Conservation (phyloP, 2,797 vertebrate genomes). For the Eulemur mongoz region DNA sequence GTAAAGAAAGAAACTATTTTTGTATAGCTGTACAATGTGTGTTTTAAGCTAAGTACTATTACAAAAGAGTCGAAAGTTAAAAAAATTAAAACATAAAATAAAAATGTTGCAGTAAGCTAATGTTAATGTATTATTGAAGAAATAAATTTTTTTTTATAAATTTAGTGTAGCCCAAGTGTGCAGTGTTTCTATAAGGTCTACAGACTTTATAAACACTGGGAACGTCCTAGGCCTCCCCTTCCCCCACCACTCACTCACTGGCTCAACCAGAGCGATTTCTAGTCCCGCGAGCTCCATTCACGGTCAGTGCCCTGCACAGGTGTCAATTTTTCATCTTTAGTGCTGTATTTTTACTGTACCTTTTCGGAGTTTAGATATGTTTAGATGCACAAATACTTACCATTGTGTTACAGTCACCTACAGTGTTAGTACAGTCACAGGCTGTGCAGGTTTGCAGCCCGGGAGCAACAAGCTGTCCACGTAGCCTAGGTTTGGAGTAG, state of each 20-base stretch:
- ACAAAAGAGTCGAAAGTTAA: background rate
- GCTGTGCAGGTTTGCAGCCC: background rate
- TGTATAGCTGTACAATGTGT: background rate
- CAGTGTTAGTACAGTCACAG: too few species aligned
- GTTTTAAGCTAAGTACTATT: background rate
- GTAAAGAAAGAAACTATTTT: background rate
- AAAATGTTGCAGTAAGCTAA: background rate
- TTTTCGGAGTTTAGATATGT: background rate
- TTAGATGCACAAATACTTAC: background rate
- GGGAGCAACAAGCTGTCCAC: accelerated
- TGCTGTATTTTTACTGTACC: background rate
- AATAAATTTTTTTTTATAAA: background rate
- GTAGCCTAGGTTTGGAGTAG: background rate
- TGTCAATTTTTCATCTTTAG: background rate
- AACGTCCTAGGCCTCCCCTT: background rate
- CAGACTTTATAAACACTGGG: background rate
- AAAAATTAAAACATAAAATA: background rate
- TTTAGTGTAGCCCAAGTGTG: background rate
- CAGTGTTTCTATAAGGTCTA: background rate
- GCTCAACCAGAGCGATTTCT: background rate
- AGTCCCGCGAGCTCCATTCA: background rate
- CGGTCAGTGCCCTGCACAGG: background rate
- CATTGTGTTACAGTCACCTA: background rate
- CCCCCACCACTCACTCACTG: background rate
- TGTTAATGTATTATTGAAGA: background rate